These are phyloP conservation scores for Belgica antarctica DNA, from an alignment of 2,888 invertebrate genomes.

Conservation along the genomic window DNA sequence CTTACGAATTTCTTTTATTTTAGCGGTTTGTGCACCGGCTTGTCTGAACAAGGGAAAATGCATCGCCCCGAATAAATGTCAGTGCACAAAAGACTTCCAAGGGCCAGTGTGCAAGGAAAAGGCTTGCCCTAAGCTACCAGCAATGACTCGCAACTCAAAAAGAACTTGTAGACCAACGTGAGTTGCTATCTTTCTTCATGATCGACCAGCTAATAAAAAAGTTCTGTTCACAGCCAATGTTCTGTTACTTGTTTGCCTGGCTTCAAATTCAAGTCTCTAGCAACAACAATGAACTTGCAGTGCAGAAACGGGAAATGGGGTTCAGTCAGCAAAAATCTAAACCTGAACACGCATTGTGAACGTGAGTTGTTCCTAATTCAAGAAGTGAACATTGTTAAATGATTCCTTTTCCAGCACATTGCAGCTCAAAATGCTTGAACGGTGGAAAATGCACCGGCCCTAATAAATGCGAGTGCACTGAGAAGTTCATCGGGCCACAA, in stretches of 20 bases:
- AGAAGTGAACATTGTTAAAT: background rate
- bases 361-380: slow-evolving; percentile 54
- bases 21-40: slow-evolving; percentile 70
- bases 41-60: slow-evolving; percentile 83
- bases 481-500: slow-evolving; percentile 67
- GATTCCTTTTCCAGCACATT: slow-evolving; percentile 64
- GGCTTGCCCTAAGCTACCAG: slow-evolving; percentile 66
- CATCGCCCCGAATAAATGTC: slow-evolving; percentile 69
- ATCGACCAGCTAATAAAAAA: background rate
- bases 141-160: slow-evolving; percentile 58
- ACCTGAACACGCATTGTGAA: slow-evolving; percentile 68
- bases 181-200: slow-evolving; percentile 49
- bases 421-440: slow-evolving; percentile 73
- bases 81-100: slow-evolving; percentile 69
- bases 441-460: slow-evolving; percentile 75
- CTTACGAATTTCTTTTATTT: slow-evolving; percentile 45
- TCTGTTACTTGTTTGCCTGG: slow-evolving; percentile 63
- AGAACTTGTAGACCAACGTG: slow-evolving; percentile 66
- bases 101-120: slow-evolving; percentile 74
- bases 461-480: slow-evolving; percentile 72
- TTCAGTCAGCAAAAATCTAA: slow-evolving; percentile 63
- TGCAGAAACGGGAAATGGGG: slow-evolving; percentile 72
- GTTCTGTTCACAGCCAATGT: slow-evolving; percentile 63
- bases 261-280: slow-evolving; percentile 71
- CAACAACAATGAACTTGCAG: slow-evolving; percentile 64